Base-by-base conservation (phyloP, 2,797 vertebrate species). In the Ciconia nigra region DNA sequence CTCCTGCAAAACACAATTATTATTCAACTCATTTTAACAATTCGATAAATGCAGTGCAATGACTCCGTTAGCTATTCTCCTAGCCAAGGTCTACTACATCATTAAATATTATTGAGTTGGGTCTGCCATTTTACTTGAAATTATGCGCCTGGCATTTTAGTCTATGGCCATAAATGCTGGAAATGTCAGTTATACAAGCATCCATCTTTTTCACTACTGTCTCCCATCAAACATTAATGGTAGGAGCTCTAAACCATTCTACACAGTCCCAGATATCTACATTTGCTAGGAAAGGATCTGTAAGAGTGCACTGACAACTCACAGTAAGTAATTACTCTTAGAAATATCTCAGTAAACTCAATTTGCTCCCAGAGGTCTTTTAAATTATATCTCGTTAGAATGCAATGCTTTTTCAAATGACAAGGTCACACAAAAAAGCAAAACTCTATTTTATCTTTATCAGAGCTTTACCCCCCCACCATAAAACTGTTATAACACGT, bases 31-130 rank as follows among this genome's bases (percentile, higher is more conserved):
- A 54, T 96, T 96, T 96, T 93, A 97, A 96, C 97, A 97, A 97
- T 97, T 96, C 78, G 2, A 96, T 97, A 98, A 97, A 97, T 92
- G 96, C 92, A 82, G 70, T 16, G 93, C 95, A 97, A 93, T 97
- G 87, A 94, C 90, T 98, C 78, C 49, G 67, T 93, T 97, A 96
- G 96, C 93, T 91, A 47, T 79, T 96, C 84, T 92, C 49, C 66
- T 79, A 96, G 81, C 94, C 87, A 94, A 93, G 94, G 88, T 88
- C 93, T 97, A 61, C 95, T 90, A 97, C 95, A 97, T 97, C 97
- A 98, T 98, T 98, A 98, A 98, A 97, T 97, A 97, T 97, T 98
- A 97, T 97, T 98, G 97, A 98, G 97, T 96, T 97, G 96, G 94
- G 96, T 88, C 95, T 98, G 97, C 97, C 97, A 97, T 98, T 98